phyloP scores from a whole-genome alignment of 2,113 vertebrate genomes.

The Platycercus adscitus region DNA sequence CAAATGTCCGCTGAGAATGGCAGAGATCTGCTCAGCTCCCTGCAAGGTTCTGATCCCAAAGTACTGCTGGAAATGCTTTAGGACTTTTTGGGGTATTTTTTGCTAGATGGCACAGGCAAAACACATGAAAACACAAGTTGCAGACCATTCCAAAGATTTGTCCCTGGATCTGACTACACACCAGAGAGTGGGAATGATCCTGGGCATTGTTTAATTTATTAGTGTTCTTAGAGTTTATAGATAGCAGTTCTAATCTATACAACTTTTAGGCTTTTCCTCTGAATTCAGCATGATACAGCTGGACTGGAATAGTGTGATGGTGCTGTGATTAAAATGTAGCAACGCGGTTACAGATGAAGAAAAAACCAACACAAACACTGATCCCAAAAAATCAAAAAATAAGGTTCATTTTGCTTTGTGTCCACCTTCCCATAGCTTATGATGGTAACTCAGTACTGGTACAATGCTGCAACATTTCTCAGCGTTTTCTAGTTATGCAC shows the following conservation, averaged over 20 bases:
- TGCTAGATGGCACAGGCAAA: background rate
- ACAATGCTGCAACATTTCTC: background rate
- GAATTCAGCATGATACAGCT: background rate
- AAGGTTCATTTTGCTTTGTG: background rate
- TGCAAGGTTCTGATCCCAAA: background rate
- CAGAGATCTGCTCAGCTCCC: background rate
- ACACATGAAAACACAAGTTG: background rate
- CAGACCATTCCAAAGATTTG: background rate
- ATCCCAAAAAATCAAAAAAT: background rate
- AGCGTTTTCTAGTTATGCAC: background rate
- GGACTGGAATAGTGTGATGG: background rate
- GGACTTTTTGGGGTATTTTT: background rate
- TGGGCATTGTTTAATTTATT: background rate
- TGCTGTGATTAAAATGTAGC: background rate
- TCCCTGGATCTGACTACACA: background rate
- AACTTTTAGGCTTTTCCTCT: background rate
- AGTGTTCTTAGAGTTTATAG: background rate
- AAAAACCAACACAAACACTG: background rate
- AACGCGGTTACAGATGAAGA: background rate
- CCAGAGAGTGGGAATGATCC: background rate
- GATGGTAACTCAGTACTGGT: background rate
- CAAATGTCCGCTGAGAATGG: background rate
- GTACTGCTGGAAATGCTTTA: background rate
- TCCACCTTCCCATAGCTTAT: background rate
- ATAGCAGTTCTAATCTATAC: background rate